A percentile compares a stretch with the other conserved stretches of the same genome.
Evolutionary conservation across 2,888 invertebrate species (phyloP).

Genomic region (Athrips mouffetella): DNA sequence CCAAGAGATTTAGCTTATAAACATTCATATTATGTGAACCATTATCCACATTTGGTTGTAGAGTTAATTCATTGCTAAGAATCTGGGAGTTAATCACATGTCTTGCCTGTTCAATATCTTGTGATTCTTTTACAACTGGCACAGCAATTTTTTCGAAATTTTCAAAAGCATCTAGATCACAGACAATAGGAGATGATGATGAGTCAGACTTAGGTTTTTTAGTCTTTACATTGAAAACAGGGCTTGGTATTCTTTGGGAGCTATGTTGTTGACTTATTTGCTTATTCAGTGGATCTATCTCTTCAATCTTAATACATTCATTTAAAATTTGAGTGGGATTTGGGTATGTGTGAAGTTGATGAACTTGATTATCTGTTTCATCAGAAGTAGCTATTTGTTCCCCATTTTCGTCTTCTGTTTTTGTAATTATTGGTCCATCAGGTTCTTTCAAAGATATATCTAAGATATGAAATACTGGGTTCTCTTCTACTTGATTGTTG

Average conservation of each 20-base stretch:
- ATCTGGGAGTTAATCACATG: conserved; percentile 56
- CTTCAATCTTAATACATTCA: conserved; percentile 16
- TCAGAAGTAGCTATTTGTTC: neutral
- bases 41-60: conserved; percentile 28
- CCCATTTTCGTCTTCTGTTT: neutral
- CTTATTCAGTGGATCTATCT: conserved; percentile 13
- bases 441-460: conserved; percentile 18
- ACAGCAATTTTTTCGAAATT: conserved; percentile 53
- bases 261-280: conserved; percentile 10
- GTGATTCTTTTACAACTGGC: conserved; percentile 41
- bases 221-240: conserved; percentile 38
- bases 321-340: conserved; percentile 17
- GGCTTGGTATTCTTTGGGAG: conserved; percentile 33
- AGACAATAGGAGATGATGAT: conserved; percentile 39
- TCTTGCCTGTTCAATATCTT: conserved; percentile 41
- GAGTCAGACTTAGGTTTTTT: conserved; percentile 11
- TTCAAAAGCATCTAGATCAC: conserved; percentile 54
- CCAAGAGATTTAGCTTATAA: too few relatives aligned
- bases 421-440: neutral
- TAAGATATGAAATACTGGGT: conserved; percentile 4
- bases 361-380: neutral
- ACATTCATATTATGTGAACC: too few relatives aligned
- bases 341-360: too few relatives aligned
- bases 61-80: conserved; percentile 40
- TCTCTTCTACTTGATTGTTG: neutral